Evolutionary conservation across 2,888 invertebrate species (phyloP), one percentile per base, ranked within the genome.

Genomic region (Drosophila infuscata): DNA sequence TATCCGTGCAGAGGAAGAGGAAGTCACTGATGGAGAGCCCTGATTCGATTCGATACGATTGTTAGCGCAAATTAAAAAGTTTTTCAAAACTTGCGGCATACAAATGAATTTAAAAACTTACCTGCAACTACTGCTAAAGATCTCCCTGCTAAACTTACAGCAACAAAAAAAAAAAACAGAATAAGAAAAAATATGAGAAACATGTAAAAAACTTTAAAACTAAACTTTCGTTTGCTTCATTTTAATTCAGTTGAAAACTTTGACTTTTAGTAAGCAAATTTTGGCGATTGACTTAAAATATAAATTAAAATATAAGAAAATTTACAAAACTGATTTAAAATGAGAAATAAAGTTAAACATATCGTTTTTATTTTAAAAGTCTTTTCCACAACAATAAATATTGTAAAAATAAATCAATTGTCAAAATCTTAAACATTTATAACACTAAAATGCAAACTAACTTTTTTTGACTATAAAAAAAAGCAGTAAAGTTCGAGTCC

Each of bases 31-130:
- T 81, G 53, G 75, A 82, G 54, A 38, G 51, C 49, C 35, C 59
- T 36, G 65, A 86, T 79, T 73, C 48, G 62, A 82, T 82, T 73
- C 75, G 76, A 82, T 78, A 58, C 80, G 76, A 86, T 90, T 88
- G 79, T 81, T 79, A 70, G 79, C 70, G 62, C 63, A 67, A 73
- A 74, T 75, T 74, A 63, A 83, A 89, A 86, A 78, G 54, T 81
- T 86, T 82, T 41, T 30, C 0, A n/a, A 49, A 81, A 79, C 83
- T 88, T 89, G 65, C 49, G 72, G 90, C 86, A 89, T 85, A 85
- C 80, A 82, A 89, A 85, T 85, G 76, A 88, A 63, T 66, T 60
- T 20, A 35, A 56, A 56, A 56, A 58, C 56, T 69, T 68, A 84
- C 88, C 89, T 84, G 89, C 82, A 86, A 54, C 46, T 46, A 29